Evolutionary conservation across 2,888 invertebrate genomes (phyloP), one percentile per base, ranked within the genome.

Genomic region (Tachystola acroxantha): DNA sequence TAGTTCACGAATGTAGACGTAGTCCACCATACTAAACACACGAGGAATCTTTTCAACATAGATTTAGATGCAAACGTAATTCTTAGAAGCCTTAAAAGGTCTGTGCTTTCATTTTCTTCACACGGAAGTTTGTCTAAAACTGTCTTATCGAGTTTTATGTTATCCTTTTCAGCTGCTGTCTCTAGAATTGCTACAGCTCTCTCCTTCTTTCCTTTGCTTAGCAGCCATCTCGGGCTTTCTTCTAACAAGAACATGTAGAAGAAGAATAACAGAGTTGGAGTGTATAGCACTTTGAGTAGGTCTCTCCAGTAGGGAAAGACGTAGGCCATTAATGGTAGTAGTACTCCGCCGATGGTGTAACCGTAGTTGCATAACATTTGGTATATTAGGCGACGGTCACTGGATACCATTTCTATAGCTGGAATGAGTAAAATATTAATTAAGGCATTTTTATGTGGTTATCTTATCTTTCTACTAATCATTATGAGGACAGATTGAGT

Each of bases 221-320:
- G 70, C 3, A 94, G 81, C 95, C 95, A 95, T 57, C 95, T 86
- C n/a, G 93, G 89, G 34, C 93, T 93, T 70, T 94, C 94, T 3
- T 93, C 93, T 26, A 93, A 71, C 0, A 91, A 53, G 85, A 90
- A 92, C 29, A 89, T 86, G 54, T 93, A 93, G 3, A 88, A 65
- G 31, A 94, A 60, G 43, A 93, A 89, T 0, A 93, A 63, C 6
- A 94, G 61, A 0, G 91, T 90, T 0, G 94, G 95, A 0, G 88
- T 72, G 53, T 94, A 95, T 7, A 93, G 74, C 1, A 90, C 87
- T 45, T 91, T 78, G 9, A 94, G 78, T 13, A 91, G 79, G 43
- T 82, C 76, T 55, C 92, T 89, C 94, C 95, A 96, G 54, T 92
- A 88, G 25, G 89, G 89, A 1, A 90, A 76, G 39, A 63, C 37